Percentiles rank a stretch among this genome's conserved stretches.
These are phyloP conservation scores for Trialeurodes vaporariorum DNA, from an alignment of 1,140 invertebrate genomes.

Conservation along the genomic window DNA sequence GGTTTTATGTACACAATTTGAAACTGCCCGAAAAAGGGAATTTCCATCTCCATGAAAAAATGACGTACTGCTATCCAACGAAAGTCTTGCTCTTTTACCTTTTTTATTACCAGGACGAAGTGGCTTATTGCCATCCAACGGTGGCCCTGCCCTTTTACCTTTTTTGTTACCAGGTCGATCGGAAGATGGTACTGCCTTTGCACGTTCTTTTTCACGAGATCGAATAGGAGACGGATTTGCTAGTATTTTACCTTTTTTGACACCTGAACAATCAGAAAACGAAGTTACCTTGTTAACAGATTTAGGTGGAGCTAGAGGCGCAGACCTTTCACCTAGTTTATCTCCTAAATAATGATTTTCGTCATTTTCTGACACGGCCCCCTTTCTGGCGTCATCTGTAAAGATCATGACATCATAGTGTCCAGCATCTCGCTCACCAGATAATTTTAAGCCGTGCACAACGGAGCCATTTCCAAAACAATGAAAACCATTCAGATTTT, in stretches of 20 bases:
- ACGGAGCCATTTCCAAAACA: not conserved
- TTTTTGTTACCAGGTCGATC: not conserved
- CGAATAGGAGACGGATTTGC: not conserved
- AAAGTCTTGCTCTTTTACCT: not conserved
- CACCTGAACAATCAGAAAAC: not conserved
- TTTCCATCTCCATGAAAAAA: not conserved
- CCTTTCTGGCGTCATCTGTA: too few species aligned
- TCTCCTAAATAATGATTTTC: too few species aligned
- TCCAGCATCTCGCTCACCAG: not conserved
- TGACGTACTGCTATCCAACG: not conserved
- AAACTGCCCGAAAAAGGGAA: not conserved
- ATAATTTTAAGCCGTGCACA: not conserved
- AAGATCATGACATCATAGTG: not conserved
- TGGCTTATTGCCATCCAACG: not conserved
- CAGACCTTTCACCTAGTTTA: not conserved
- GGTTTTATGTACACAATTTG: not conserved
- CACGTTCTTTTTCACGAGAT: not conserved
- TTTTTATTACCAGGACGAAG: not conserved
- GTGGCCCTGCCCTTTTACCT: not conserved
- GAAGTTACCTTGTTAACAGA: not conserved
- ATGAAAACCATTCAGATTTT: not conserved
- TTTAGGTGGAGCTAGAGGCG: not conserved
- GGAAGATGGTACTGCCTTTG: not conserved
- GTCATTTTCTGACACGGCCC: too few species aligned
- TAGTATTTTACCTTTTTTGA: not conserved